These are phyloP conservation scores for Tolypeutes matacus DNA, from an alignment of 2,797 vertebrate species.

Conservation along the genomic window DNA sequence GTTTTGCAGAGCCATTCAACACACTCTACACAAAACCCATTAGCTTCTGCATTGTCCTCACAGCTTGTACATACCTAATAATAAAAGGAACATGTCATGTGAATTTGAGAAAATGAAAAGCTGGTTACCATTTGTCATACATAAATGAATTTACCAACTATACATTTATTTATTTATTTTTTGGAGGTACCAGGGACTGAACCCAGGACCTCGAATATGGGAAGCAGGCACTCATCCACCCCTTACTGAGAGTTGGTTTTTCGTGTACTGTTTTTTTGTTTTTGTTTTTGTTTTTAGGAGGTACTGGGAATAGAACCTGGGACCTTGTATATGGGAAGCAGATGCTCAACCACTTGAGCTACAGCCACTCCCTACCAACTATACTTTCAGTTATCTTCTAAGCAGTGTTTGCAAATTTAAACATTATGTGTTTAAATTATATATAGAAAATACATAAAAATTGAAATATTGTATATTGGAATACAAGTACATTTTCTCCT, in stretches of 20 bases:
- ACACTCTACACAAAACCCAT: constrained; percentile 98
- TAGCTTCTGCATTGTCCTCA: constrained; percentile 98
- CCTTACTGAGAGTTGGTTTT: no score
- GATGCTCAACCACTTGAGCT: no score
- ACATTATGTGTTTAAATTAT: constrained; percentile 23
- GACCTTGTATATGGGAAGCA: no score
- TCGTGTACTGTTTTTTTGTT: no score
- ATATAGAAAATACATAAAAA: background rate
- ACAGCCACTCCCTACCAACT: background rate
- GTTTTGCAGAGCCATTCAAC: constrained; percentile 98
- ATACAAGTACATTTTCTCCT: background rate
- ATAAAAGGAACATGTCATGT: background rate
- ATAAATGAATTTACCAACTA: constrained; percentile 29
- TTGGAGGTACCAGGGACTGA: no score
- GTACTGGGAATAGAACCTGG: no score
- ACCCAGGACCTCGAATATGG: no score
- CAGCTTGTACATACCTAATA: constrained; percentile 97
- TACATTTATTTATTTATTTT: background rate
- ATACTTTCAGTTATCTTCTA: constrained; percentile 13
- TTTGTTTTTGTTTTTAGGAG: no score
- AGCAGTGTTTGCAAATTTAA: constrained; percentile 36
- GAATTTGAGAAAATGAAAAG: constrained; percentile 64
- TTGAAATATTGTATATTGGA: background rate
- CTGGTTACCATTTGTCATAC: background rate
- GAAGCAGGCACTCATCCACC: no score